phyloP scores from a whole-genome alignment of 2,888 invertebrate genomes.

The Pristionchus japonicus region DNA sequence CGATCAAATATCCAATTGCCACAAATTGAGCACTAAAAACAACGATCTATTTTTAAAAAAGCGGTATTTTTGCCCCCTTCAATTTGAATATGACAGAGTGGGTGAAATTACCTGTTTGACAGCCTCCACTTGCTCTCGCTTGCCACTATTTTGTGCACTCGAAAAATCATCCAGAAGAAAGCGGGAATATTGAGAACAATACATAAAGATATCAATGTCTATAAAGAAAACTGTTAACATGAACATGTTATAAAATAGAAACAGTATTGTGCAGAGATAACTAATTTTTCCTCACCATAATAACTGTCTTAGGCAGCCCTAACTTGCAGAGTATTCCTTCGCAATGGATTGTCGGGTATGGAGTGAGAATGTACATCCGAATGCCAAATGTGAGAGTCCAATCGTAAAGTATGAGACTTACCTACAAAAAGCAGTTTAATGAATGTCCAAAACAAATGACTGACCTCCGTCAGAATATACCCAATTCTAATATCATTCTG shows the following conservation, averaged over 20 bases:
- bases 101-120: not conserved
- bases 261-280: too few species aligned
- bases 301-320: not conserved
- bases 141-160: not conserved
- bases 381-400: not conserved
- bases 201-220: not conserved
- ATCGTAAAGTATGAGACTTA: not conserved
- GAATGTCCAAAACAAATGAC: not conserved
- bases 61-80: too few species aligned
- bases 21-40: not conserved
- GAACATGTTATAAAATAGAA: too few species aligned
- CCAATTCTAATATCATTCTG: not conserved
- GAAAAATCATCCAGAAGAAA: not conserved
- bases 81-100: not conserved
- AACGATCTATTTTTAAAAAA: too few species aligned
- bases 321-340: not conserved
- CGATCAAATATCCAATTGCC: not conserved
- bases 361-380: not conserved
- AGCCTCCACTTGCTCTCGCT: not conserved
- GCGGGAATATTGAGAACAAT: not conserved
- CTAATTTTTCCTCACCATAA: not conserved
- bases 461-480: not conserved
- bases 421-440: not conserved
- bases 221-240: not conserved
- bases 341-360: not conserved